phyloP scores from a whole-genome alignment of 2,797 vertebrate species.

The Danio jaintianensis region DNA sequence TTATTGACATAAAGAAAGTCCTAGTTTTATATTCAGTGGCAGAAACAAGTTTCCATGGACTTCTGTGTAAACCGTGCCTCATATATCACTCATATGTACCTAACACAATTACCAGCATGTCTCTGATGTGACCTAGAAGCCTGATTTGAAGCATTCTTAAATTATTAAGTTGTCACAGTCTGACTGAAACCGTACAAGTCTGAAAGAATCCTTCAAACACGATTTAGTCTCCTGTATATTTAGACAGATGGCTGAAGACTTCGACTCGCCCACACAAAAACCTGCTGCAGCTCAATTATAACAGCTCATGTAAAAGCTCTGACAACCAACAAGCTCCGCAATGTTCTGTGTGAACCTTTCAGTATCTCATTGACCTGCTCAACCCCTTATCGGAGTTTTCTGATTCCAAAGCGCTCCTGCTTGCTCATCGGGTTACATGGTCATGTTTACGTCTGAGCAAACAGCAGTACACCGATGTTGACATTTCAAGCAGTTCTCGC shows the following conservation, averaged over 20 bases:
- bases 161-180: not conserved
- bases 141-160: no score
- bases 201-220: not conserved
- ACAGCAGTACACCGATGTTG: conserved; percentile 25
- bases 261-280: not conserved
- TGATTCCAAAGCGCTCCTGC: conserved; percentile 21
- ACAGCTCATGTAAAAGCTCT: not conserved
- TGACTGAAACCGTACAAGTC: not conserved
- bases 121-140: no score
- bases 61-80: no score
- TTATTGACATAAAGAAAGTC: no score
- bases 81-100: no score
- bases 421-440: conserved; percentile 6
- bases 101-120: no score
- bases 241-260: not conserved
- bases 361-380: not conserved
- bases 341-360: conserved; percentile 19
- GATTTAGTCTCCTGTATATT: not conserved
- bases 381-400: conserved; percentile 24
- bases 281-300: not conserved
- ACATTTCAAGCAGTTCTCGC: conserved; percentile 7
- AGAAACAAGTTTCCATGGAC: no score
- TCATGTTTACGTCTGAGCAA: not conserved
- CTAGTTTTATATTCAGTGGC: no score
- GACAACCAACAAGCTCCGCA: conserved; percentile 18